These are phyloP conservation scores for Anguilla japonica DNA, from an alignment of 2,113 vertebrate species.

Conservation along the genomic window DNA sequence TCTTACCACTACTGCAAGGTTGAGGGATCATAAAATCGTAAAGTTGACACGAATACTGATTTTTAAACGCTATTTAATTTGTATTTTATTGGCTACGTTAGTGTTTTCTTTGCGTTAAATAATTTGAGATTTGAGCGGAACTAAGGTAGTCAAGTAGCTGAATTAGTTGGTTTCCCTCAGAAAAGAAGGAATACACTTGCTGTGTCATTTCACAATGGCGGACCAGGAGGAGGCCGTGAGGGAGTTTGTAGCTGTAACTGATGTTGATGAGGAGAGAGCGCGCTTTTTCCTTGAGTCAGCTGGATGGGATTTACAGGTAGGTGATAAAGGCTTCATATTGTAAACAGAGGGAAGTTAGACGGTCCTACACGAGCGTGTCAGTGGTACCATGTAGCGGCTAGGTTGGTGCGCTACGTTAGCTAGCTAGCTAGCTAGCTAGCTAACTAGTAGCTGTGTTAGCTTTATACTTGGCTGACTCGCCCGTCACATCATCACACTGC, in stretches of 20 bases:
- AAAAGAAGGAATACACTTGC: constrained; percentile 47
- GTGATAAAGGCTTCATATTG: neutral
- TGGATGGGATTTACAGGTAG: constrained; percentile 91
- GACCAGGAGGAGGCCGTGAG: constrained; percentile 84
- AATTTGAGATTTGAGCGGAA: constrained; percentile 18
- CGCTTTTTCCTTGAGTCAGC: constrained; percentile 92
- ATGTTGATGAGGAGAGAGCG: constrained; percentile 87
- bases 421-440: neutral
- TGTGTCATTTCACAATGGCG: constrained; percentile 81
- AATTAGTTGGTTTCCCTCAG: constrained; percentile 51
- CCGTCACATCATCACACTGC: neutral
- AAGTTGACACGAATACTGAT: neutral
- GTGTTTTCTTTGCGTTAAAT: neutral
- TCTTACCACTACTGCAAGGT: neutral
- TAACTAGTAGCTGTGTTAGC: neutral
- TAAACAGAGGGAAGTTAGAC: neutral
- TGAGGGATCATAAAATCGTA: neutral
- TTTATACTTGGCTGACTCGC: neutral
- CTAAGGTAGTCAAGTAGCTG: constrained; percentile 9
- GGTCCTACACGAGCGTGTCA: neutral
- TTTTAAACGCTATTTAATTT: neutral
- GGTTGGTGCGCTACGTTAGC: neutral
- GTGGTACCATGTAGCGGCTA: neutral
- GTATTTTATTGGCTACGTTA: neutral
- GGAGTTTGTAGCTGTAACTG: constrained; percentile 92